These are phyloP conservation scores for Adrianichthys oophorus DNA, from an alignment of 2,797 vertebrate species.

Conservation along the genomic window DNA sequence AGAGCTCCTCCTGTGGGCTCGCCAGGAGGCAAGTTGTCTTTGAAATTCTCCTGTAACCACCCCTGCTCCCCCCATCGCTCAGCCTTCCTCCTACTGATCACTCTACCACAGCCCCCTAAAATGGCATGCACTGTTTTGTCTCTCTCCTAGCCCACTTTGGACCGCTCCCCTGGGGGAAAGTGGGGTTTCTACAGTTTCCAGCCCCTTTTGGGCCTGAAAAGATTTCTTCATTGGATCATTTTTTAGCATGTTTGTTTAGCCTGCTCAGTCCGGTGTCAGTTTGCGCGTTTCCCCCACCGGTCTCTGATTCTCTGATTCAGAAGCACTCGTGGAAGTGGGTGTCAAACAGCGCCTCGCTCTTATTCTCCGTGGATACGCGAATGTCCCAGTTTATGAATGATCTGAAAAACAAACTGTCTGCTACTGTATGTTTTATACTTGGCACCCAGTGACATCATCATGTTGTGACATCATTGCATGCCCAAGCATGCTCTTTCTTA, in stretches of 20 bases:
- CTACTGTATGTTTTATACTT: constrained; percentile 86
- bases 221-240: constrained; percentile 69
- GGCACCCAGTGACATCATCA: constrained; percentile 82
- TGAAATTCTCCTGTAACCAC: constrained; percentile 24
- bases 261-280: constrained; percentile 82
- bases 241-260: constrained; percentile 84
- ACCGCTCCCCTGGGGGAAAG: constrained; percentile 53
- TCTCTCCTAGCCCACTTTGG: constrained; percentile 42
- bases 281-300: constrained; percentile 74
- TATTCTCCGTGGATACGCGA: constrained; percentile 76
- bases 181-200: constrained; percentile 65
- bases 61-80: neutral
- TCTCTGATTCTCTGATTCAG: constrained; percentile 70
- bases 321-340: constrained; percentile 76
- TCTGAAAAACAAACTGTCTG: constrained; percentile 72
- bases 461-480: constrained; percentile 87
- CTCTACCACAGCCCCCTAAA: constrained; percentile 42
- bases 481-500: constrained; percentile 86
- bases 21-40: constrained; percentile 50
- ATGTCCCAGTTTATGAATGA: constrained; percentile 80
- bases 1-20: constrained; percentile 55
- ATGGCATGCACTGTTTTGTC: constrained; percentile 79
- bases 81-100: neutral
- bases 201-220: constrained; percentile 70
- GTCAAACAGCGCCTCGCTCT: constrained; percentile 80